Conservation (phyloP, 2,888 invertebrate genomes). For the Xylota segnis region DNA sequence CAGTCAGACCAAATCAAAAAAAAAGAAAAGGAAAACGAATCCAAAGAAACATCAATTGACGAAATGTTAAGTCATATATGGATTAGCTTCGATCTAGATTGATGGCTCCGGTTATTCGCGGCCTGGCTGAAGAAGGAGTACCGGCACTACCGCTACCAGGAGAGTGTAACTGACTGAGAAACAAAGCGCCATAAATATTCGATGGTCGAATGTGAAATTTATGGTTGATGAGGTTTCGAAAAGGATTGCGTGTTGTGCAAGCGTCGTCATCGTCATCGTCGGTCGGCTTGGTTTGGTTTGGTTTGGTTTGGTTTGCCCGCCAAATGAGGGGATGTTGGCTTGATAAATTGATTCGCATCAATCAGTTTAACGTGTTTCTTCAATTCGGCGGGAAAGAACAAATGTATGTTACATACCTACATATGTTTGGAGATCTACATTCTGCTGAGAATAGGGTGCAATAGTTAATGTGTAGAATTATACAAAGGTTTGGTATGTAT, state of each 20-base stretch:
- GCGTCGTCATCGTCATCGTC: conserved; percentile 8
- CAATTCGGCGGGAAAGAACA: conserved; percentile 51
- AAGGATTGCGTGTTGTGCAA: conserved; percentile 64
- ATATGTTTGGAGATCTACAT: conserved; percentile 20
- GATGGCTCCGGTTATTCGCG: conserved; percentile 50
- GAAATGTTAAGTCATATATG: conserved; percentile 61
- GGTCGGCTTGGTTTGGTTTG: conserved; percentile 18
- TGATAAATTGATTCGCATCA: conserved; percentile 70
- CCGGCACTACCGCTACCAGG: too few species aligned
- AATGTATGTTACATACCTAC: too few species aligned
- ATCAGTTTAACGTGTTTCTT: conserved; percentile 60
- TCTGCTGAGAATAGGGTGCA: conserved; percentile 41
- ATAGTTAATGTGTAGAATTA: conserved; percentile 41
- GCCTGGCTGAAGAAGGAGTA: conserved; percentile 1
- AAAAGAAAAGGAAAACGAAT: background rate
- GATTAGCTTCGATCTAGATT: conserved; percentile 73
- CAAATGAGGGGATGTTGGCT: conserved; percentile 48
- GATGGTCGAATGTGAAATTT: conserved; percentile 65
- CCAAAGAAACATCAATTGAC: conserved; percentile 44
- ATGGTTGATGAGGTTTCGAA: conserved; percentile 61
- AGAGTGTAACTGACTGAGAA: conserved; percentile 24
- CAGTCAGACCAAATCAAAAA: background rate
- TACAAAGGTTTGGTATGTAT: conserved; percentile 8
- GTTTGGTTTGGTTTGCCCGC: conserved; percentile 14
- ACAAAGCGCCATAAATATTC: conserved; percentile 58